Percentiles rank a stretch among this genome's conserved stretches.
phyloP scores from a whole-genome alignment of 2,888 invertebrate species.

The Agrochola circellaris region DNA sequence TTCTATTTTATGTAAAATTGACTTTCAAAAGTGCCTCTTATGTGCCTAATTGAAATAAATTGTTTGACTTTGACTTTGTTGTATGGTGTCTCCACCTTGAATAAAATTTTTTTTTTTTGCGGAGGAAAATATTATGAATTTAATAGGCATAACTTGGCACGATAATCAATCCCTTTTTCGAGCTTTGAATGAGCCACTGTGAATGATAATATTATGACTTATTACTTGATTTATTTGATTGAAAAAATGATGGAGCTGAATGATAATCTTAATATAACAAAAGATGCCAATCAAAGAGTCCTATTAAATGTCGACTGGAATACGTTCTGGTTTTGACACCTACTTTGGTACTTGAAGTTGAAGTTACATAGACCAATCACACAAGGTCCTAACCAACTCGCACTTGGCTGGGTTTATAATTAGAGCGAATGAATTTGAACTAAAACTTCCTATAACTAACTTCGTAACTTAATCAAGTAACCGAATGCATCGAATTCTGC shows the following conservation, averaged over 20 bases:
- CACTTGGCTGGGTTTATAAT: slow-evolving; percentile 1
- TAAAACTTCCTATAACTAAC: not conserved
- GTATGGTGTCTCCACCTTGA: too few species aligned
- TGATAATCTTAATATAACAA: not conserved
- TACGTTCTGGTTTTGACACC: not conserved
- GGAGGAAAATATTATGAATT: not conserved
- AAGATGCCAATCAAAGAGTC: too few species aligned
- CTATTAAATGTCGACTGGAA: not conserved
- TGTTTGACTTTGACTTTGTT: too few species aligned
- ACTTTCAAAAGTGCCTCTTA: too few species aligned
- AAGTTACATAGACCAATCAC: slow-evolving; percentile 2
- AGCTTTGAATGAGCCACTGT: too few species aligned
- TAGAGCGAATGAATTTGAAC: slow-evolving; percentile 7
- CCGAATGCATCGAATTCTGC: slow-evolving; percentile 12
- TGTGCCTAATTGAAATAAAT: too few species aligned
- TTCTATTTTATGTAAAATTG: too few species aligned
- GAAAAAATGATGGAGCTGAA: not conserved
- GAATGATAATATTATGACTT: not conserved
- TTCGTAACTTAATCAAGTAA: slow-evolving; percentile 22
- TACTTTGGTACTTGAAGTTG: not conserved
- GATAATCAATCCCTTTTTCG: not conserved
- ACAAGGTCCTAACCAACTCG: not conserved
- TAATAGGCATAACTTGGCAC: not conserved
- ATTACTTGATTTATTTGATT: not conserved
- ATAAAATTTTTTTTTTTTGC: too few species aligned